These are phyloP conservation scores for Nomada ruficornis DNA, from an alignment of 2,888 invertebrate genomes.

Conservation along the genomic window DNA sequence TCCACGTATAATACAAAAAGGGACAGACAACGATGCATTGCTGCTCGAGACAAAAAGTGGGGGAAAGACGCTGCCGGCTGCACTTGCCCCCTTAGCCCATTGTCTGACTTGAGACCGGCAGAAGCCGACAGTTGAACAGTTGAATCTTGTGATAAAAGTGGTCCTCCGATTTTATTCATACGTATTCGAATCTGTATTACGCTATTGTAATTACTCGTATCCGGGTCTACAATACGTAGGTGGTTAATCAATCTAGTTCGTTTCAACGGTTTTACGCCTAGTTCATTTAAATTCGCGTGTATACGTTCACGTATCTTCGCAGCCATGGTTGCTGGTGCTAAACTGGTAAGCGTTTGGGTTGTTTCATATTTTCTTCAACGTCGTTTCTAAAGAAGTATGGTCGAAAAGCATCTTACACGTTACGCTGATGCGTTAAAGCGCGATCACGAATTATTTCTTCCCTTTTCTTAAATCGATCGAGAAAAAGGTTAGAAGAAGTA, in stretches of 20 bases:
- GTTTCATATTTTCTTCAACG: background rate
- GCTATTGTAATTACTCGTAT: constrained; percentile 5
- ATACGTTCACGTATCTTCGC: constrained; percentile 43
- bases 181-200: constrained; percentile 16
- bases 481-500: constrained; percentile 1
- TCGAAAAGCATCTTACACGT: background rate
- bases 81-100: constrained; percentile 79
- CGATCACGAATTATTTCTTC: background rate
- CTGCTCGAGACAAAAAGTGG: constrained; percentile 9
- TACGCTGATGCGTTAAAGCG: background rate
- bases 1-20: constrained; percentile 17
- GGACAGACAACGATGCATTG: constrained; percentile 51
- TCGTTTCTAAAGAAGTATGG: background rate
- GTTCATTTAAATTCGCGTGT: constrained; percentile 31
- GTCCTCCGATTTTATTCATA: background rate
- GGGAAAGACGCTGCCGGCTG: constrained; percentile 75
- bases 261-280: constrained; percentile 25
- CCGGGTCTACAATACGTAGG: background rate
- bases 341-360: constrained; percentile 77
- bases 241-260: constrained; percentile 8
- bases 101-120: constrained; percentile 72
- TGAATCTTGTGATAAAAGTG: constrained; percentile 28
- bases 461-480: background rate
- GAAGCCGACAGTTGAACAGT: constrained; percentile 51
- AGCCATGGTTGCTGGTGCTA: constrained; percentile 80